Evolutionary conservation across 92 coral and sea anemone species (phyloP).

Genomic region (Parazoanthus darwini): DNA sequence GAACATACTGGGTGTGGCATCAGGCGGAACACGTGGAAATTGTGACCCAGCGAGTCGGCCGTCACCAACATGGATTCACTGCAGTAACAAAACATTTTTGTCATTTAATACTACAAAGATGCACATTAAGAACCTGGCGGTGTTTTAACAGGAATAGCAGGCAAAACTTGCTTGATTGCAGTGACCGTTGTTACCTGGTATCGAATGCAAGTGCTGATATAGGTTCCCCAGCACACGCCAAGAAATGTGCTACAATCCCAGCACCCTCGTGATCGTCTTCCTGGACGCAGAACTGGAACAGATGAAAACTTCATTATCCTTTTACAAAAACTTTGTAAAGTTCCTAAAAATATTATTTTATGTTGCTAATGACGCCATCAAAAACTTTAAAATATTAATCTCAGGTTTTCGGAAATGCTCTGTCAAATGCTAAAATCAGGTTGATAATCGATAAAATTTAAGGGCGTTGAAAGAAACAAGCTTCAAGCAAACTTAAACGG

Average conservation of each 20-base stretch:
- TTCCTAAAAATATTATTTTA: too few relatives aligned
- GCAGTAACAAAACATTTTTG: constrained; percentile 4
- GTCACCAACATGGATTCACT: constrained; percentile 92
- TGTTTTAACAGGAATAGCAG: not conserved
- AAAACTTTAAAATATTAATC: too few relatives aligned
- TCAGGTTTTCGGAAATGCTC: too few relatives aligned
- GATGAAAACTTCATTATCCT: not conserved
- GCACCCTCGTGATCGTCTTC: constrained; percentile 92
- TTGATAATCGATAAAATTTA: too few relatives aligned
- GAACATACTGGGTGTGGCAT: constrained; percentile 99
- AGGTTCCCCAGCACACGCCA: constrained; percentile 94
- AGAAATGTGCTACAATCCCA: constrained; percentile 91
- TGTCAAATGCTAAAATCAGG: too few relatives aligned
- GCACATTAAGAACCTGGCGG: too few relatives aligned
- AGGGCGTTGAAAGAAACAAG: too few relatives aligned
- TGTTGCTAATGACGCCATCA: not conserved
- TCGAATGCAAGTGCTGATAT: constrained; percentile 91
- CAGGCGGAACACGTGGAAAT: constrained; percentile 91
- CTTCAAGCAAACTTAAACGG: too few relatives aligned
- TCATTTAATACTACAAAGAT: not conserved
- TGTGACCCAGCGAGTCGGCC: constrained; percentile 88
- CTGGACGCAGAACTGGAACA: constrained; percentile 72
- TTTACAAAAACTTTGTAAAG: too few relatives aligned
- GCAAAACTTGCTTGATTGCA: not conserved
- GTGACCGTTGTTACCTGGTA: constrained; percentile 59